phyloP scores from a whole-genome alignment of 2,888 invertebrate species.

The Clivina fossor region DNA sequence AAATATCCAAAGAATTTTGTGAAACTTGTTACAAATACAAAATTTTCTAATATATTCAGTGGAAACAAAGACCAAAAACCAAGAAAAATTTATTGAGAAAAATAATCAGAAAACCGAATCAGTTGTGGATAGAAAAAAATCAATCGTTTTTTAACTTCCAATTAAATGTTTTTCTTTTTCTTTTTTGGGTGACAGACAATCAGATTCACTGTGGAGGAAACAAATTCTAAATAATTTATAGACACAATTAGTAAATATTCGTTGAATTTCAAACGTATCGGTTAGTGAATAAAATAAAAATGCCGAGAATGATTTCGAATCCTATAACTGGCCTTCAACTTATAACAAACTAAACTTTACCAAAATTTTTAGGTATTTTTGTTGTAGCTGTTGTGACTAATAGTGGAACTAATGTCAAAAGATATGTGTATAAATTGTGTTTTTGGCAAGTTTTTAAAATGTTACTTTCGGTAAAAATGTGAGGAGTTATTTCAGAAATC shows the following conservation, averaged over 20 bases:
- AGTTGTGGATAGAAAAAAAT: no score
- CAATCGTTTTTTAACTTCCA: slow-evolving; percentile 24
- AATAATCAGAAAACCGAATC: no score
- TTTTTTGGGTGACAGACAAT: slow-evolving; percentile 29
- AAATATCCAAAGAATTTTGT: no score
- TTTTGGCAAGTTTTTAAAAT: no score
- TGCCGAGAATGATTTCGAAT: slow-evolving; percentile 21
- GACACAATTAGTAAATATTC: slow-evolving; percentile 34
- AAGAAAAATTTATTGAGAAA: no score
- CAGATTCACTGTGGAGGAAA: slow-evolving; percentile 23
- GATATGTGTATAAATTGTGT: no score
- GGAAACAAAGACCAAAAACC: no score
- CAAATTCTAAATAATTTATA: slow-evolving; percentile 32
- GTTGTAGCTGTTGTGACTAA: slow-evolving; percentile 20
- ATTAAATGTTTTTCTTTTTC: slow-evolving; percentile 33
- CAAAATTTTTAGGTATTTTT: slow-evolving; percentile 1
- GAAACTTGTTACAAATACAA: no score
- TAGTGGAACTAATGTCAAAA: slow-evolving; percentile 14
- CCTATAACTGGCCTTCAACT: background rate
- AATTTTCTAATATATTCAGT: no score
- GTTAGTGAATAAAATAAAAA: slow-evolving; percentile 17
- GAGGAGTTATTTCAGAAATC: no score
- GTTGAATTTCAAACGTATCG: slow-evolving; percentile 29
- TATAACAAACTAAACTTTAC: no score
- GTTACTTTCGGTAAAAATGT: no score